Evolutionary conservation across 2,888 invertebrate genomes (phyloP).

Genomic region (Auanema sp.): DNA sequence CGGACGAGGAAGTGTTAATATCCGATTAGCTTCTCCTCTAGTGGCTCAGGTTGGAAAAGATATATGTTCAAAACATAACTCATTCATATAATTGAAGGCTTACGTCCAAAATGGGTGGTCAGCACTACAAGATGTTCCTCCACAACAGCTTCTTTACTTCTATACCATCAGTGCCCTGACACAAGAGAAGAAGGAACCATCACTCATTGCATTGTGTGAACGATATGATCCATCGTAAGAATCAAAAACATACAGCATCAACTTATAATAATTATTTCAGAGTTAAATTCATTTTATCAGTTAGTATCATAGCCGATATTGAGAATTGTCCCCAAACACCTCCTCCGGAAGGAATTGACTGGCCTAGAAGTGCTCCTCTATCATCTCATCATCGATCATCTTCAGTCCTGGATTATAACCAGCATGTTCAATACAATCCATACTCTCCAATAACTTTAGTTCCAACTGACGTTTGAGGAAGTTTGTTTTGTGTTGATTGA

Average conservation of each 20-base stretch:
- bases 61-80: background rate
- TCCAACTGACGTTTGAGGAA: conserved; percentile 20
- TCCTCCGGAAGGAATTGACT: conserved; percentile 43
- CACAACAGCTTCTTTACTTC: conserved; percentile 55
- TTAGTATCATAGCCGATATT: conserved; percentile 64
- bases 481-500: background rate
- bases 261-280: too few relatives aligned
- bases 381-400: too few relatives aligned
- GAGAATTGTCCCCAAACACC: conserved; percentile 64
- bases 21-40: conserved; percentile 84
- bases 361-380: conserved; percentile 5
- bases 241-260: too few relatives aligned
- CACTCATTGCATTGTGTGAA: conserved; percentile 74
- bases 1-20: conserved; percentile 82
- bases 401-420: background rate
- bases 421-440: conserved; percentile 11
- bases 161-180: conserved; percentile 56
- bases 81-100: conserved; percentile 19
- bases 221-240: conserved; percentile 74
- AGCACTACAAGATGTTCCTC: conserved; percentile 73
- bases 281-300: conserved; percentile 78
- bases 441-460: conserved; percentile 21
- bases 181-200: conserved; percentile 58
- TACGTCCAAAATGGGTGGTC: conserved; percentile 72
- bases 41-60: conserved; percentile 64